Percentiles rank a stretch among this genome's conserved stretches.
These are phyloP conservation scores for Cephus cinctus DNA, from an alignment of 1,140 invertebrate species.

Conservation along the genomic window DNA sequence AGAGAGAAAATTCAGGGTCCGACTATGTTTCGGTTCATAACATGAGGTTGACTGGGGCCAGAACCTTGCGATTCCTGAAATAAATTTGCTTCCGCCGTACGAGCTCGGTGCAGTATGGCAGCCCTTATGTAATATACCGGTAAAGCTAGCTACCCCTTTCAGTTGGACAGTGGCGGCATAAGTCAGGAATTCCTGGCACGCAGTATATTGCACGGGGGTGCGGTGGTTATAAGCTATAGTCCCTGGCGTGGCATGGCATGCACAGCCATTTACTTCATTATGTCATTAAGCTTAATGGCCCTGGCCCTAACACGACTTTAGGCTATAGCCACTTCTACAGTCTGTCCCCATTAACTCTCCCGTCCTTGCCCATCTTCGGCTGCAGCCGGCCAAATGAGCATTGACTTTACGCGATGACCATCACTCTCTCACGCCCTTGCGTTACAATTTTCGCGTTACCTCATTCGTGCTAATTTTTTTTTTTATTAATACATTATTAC, in stretches of 20 bases:
- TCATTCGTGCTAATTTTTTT: too few species aligned
- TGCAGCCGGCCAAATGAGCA: constrained; percentile 37
- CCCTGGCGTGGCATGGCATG: constrained; percentile 47
- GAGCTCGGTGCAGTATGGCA: constrained; percentile 8
- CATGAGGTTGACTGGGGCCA: too few species aligned
- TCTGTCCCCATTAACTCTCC: constrained; percentile 53
- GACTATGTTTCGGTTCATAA: too few species aligned
- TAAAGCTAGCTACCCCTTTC: constrained; percentile 35
- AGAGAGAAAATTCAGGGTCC: too few species aligned
- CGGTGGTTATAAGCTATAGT: constrained; percentile 55
- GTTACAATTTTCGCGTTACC: too few species aligned
- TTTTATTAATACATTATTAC: too few species aligned
- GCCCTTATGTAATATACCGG: neutral
- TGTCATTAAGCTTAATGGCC: constrained; percentile 60
- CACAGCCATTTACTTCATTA: constrained; percentile 60
- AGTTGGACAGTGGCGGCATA: constrained; percentile 47
- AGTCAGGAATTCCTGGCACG: constrained; percentile 57
- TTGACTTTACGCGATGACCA: constrained; percentile 48
- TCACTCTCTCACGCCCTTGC: too few species aligned
- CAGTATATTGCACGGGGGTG: constrained; percentile 51
- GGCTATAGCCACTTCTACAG: constrained; percentile 54
- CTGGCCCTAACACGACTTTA: constrained; percentile 51
- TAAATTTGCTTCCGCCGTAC: constrained; percentile 26
- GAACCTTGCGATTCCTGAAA: constrained; percentile 26
- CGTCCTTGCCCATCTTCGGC: constrained; percentile 11